A percentile compares a stretch with the other conserved stretches of the same genome.
Evolutionary conservation across 2,113 vertebrate genomes (phyloP).

Genomic region (Uropsilus gracilis): DNA sequence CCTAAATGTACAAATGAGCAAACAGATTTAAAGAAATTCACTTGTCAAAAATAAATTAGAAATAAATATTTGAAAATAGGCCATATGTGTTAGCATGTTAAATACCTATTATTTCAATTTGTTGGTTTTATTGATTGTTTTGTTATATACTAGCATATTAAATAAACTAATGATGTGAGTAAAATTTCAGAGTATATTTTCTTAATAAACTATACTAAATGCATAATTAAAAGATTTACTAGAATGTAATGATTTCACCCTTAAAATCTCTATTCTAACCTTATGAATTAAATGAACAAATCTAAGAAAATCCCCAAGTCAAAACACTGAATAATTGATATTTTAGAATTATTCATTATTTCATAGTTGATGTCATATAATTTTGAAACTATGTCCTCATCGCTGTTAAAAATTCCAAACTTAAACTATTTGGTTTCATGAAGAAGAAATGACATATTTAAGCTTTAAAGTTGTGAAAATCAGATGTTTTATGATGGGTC

Average conservation of each 20-base stretch:
- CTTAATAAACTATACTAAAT: not conserved
- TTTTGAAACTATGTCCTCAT: slow-evolving; percentile 26
- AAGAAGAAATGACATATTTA: not conserved
- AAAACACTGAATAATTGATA: not conserved
- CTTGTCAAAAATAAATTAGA: not conserved
- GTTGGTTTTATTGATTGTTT: not conserved
- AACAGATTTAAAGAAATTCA: not conserved
- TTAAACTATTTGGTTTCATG: not conserved
- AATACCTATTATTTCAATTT: not conserved
- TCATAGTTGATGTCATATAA: not conserved
- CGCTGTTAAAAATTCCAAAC: slow-evolving; percentile 76
- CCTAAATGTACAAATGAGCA: not conserved
- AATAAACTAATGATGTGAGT: not conserved
- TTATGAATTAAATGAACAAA: not conserved
- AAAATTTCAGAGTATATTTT: not conserved
- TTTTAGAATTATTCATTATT: not conserved
- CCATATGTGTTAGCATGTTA: not conserved
- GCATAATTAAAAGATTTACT: not conserved
- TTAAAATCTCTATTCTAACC: not conserved
- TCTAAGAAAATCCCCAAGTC: not conserved
- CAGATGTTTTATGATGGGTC: not conserved
- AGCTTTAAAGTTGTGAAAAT: not conserved
- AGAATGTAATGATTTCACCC: not conserved
- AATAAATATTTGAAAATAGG: not conserved
- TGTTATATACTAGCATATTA: not conserved